These are phyloP conservation scores for Luehdorfia chinensis DNA, from an alignment of 1,140 invertebrate species.

Conservation along the genomic window DNA sequence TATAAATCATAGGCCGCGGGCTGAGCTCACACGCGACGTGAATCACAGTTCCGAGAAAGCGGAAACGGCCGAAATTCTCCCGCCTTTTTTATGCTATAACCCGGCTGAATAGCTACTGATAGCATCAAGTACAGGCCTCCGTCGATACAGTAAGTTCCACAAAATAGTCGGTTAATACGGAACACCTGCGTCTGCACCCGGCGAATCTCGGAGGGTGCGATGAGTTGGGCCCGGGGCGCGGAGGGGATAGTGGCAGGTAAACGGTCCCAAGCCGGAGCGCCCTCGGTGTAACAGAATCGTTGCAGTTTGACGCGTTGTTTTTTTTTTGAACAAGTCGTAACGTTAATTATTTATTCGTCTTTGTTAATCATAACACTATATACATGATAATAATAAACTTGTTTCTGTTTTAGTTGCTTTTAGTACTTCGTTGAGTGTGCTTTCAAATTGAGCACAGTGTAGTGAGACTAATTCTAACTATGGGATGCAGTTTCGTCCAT, in stretches of 20 bases:
- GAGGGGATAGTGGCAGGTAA: conserved; percentile 8
- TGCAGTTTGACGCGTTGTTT: conserved; percentile 2
- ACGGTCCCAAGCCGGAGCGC: not conserved
- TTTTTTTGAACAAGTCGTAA: too few relatives aligned
- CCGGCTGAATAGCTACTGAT: not conserved
- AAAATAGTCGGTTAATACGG: conserved; percentile 8
- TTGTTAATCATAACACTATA: too few relatives aligned
- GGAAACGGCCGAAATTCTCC: conserved; percentile 16
- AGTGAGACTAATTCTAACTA: too few relatives aligned
- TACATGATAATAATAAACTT: too few relatives aligned
- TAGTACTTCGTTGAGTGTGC: too few relatives aligned
- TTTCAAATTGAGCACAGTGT: too few relatives aligned
- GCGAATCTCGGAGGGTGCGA: conserved; percentile 13
- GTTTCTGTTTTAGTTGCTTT: not conserved
- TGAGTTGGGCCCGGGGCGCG: not conserved
- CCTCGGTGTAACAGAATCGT: not conserved
- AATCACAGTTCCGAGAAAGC: conserved; percentile 17
- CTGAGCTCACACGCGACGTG: conserved; percentile 4
- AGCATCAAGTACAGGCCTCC: not conserved
- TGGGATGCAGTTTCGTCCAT: too few relatives aligned
- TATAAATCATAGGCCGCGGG: conserved; percentile 9
- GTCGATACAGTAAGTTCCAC: not conserved
- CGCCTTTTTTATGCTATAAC: conserved; percentile 1
- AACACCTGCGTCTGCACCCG: conserved; percentile 15
- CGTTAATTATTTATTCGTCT: too few relatives aligned